Evolutionary conservation across 2,797 vertebrate genomes (phyloP).

Genomic region (Catamblyrhynchus diadema): DNA sequence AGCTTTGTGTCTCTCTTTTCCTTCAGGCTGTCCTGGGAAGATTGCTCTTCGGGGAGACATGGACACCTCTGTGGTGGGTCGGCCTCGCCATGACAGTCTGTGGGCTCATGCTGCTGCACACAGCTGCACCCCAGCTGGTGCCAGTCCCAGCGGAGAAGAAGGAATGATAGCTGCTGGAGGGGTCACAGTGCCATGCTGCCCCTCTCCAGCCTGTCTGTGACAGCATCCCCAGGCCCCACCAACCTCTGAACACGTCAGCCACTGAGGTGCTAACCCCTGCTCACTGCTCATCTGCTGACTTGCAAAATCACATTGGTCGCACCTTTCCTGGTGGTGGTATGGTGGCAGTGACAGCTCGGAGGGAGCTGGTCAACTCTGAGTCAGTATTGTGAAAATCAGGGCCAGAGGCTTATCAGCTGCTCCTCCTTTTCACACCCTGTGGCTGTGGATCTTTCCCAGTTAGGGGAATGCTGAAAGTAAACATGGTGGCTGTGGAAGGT

Average conservation of each 20-base stretch:
- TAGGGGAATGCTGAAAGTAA: neutral
- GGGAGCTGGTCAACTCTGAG: neutral
- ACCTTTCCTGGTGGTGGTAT: neutral
- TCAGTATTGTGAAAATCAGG: neutral
- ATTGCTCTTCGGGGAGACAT: constrained; percentile 79
- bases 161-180: constrained; percentile 23
- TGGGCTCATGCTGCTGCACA: constrained; percentile 85
- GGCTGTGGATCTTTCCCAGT: neutral
- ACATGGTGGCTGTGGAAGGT: neutral
- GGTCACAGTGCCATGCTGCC: fast-evolving
- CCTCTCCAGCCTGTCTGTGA: neutral
- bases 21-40: constrained; percentile 76
- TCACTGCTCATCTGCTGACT: neutral
- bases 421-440: neutral
- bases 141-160: constrained; percentile 41
- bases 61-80: constrained; percentile 87
- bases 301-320: fast-evolving
- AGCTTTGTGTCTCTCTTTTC: neutral
- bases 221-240: fast-evolving
- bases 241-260: fast-evolving
- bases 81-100: constrained; percentile 85
- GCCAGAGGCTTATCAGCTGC: neutral
- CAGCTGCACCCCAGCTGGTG: constrained; percentile 40
- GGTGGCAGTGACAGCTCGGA: neutral
- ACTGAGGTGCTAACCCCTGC: neutral